Evolutionary conservation across 2,113 vertebrate genomes (phyloP), one percentile per base, ranked within the genome.

Genomic region (Gymnarchus niloticus): DNA sequence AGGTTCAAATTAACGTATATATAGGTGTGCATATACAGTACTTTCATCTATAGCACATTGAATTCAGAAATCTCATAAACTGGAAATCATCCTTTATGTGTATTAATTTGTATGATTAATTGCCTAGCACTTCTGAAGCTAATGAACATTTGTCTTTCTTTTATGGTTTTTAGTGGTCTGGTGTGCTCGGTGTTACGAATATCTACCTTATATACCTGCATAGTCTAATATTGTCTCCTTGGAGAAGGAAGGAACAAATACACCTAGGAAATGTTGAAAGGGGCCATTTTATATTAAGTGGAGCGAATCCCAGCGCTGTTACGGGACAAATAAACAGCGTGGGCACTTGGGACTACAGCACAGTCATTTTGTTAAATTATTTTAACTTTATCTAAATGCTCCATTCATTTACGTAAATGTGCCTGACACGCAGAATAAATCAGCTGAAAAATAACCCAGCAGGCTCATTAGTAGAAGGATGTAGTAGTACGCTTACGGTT

Each of bases 131-230:
- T 89, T 65, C 85, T 84, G 89, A 91, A 93, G 90, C 92, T 94
- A 93, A 94, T 90, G 84, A 94, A 92, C 92, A 93, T 94, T 93
- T 91, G 90, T 94, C 92, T 56, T 94, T 93, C 87, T 86, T 90
- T 94, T 91, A 93, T 90, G 89, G 92, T 89, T 92, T 91, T 91
- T 92, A 91, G 90, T 90, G 88, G 88, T 87, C 81, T 90, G 80
- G 3, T 85, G 89, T 85, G 88, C 89, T 90, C 86, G 88, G 88
- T 54, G 17, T 92, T 92, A 95, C 93, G 88, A 88, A 93, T 92
- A 93, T 91, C 86, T 89, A 90, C 89, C 90, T 90, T 73, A 73
- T 41, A 73, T 73, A 73, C 91, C 89, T 80, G 54, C 61, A 92
- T 89, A 91, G 88, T 90, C 89, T 90, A 89, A 87, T 85, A 91